phyloP scores from a whole-genome alignment of 1,140 invertebrate genomes.

The Pachyrhynchus sulphureomaculatus region DNA sequence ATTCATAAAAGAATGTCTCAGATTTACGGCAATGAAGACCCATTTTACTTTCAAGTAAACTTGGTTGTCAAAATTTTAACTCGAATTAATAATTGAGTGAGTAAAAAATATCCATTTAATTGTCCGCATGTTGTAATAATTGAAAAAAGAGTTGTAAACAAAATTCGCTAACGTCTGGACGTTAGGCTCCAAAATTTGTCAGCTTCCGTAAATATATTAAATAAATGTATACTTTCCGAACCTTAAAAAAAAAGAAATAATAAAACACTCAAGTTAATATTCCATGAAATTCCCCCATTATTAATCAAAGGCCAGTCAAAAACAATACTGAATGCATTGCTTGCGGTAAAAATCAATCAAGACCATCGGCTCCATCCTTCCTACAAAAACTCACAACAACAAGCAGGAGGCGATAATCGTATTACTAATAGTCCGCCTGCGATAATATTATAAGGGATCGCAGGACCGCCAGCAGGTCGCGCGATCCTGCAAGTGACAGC shows the following conservation, averaged over 20 bases:
- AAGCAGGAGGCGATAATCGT: constrained; percentile 39
- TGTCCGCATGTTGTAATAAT: no score
- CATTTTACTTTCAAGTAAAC: no score
- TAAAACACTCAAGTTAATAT: not conserved
- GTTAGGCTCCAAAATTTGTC: no score
- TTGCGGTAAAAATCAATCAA: constrained; percentile 42
- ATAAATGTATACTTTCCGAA: not conserved
- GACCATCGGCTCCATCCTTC: constrained; percentile 6
- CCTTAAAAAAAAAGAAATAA: not conserved
- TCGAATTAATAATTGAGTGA: no score
- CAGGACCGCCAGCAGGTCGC: constrained; percentile 31
- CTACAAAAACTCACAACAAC: constrained; percentile 36
- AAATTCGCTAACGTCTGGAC: no score
- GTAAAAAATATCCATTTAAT: no score
- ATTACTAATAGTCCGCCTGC: constrained; percentile 41
- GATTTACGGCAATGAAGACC: no score
- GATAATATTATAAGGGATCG: constrained; percentile 38
- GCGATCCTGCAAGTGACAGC: constrained; percentile 38
- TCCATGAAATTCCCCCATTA: constrained; percentile 26
- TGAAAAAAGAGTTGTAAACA: no score
- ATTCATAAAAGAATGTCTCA: no score
- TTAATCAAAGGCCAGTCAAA: constrained; percentile 38
- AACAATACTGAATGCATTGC: constrained; percentile 38
- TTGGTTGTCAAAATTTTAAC: no score
- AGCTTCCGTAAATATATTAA: no score